phyloP scores from a whole-genome alignment of 1,140 invertebrate genomes.

The Euura saliciscinereae region DNA sequence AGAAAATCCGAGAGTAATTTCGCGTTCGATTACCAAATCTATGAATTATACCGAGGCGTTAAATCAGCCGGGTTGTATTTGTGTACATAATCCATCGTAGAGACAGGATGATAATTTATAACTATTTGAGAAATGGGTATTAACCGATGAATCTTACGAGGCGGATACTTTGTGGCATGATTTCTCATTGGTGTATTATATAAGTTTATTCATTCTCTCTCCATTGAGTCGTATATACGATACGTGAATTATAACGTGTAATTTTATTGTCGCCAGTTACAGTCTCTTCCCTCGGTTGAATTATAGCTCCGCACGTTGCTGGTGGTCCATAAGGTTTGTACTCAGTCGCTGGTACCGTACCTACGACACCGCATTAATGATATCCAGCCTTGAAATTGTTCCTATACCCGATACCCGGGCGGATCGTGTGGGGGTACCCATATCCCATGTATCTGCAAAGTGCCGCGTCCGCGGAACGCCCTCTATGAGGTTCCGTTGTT shows the following conservation, averaged over 20 bases:
- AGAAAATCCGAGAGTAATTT: no score
- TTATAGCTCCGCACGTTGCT: neutral
- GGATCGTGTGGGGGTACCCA: no score
- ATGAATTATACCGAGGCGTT: no score
- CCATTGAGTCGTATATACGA: neutral
- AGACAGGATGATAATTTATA: conserved; percentile 5
- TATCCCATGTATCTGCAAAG: no score
- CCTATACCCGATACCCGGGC: neutral
- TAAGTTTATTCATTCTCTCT: conserved; percentile 4
- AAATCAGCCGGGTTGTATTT: no score
- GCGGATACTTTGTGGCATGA: neutral
- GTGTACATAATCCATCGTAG: neutral
- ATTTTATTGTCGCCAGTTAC: conserved; percentile 7
- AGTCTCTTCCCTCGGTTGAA: neutral
- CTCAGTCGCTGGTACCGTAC: neutral
- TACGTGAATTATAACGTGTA: conserved; percentile 1
- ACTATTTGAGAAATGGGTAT: neutral
- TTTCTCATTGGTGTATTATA: neutral
- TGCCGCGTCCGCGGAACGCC: no score
- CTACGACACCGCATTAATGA: neutral
- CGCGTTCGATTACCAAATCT: no score
- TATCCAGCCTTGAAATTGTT: neutral
- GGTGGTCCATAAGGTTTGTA: neutral
- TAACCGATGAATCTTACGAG: neutral
- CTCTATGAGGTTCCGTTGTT: no score